Base-by-base conservation (phyloP, 2,888 invertebrate genomes). In the Blastobasis lacticolella region DNA sequence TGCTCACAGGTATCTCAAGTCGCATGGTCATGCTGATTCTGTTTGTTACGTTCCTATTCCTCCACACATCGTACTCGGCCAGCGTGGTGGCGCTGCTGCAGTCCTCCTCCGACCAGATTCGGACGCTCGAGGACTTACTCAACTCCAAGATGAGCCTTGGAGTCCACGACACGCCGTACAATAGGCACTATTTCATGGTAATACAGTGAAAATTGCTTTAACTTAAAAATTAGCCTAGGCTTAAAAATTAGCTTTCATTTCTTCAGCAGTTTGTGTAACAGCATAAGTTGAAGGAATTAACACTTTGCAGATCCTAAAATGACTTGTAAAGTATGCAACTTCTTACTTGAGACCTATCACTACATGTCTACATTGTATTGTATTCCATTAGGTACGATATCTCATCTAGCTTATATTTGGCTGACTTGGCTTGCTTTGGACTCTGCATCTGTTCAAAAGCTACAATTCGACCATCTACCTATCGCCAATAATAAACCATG, bases 21-120 rank as follows among this genome's bases (percentile, higher is more conserved):
- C 86, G 93, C n/a, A 83, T 91, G 8, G 90, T 92, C 4, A 89
- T 91, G 54, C 84, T 94, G 52, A 74, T 92, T 53, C 73, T 91
- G 7, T 90, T 92, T 57, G 67, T 92, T 4, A 85, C 91, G 0
- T 86, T 91, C 43, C 85, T 94, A 69, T 93, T 93, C 63, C 73
- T 94, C 0, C 94, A 92, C 66, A 91, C 92, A 0, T 92, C 94
- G 0, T 94, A 93, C 64, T 91, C 94, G 0, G 94, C 94, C 5
- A 92, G 91, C 66, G 93, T 94, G 48, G 93, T 94, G 0, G 93
- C 92, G 0, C 71, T 94, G 10, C 78, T 94, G 9, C 93, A 94
- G 68, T 92, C 93, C 0, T 92, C 91, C 1, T 92, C 93, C 0
- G 88, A 89, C 46, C 90, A 91, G 57, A 92, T 94, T 49, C 84